Base-by-base conservation (phyloP, 2,888 invertebrate genomes). In the Blomia tropicalis region DNA sequence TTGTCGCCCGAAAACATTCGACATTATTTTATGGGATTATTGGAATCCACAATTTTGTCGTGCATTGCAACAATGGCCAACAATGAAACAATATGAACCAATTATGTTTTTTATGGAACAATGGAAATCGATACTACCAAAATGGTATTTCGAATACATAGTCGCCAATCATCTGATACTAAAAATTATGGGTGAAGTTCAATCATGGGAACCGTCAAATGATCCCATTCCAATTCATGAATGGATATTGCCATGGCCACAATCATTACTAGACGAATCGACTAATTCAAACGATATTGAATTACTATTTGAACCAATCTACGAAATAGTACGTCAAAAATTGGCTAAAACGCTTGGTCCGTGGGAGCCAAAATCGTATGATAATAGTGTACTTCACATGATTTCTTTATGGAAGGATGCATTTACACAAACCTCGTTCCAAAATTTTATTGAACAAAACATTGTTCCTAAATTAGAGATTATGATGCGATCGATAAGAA, bases 211-310 rank as follows among this genome's bases (percentile, higher is more conserved):
- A 77, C 98, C 98, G 1, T 79, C 92, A 1, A 85, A 85, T 0
- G 96, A 98, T 73, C 87, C 87, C 0, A 82, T 91, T 67, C 96
- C 96, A 17, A 86, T 99, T 67, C 95, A 98, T 74, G 81, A 84
- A 3, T 98, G 98, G 98, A 83, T 95, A 65, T 84, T 93, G 73
- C 96, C 96, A 0, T 99, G 98, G 98, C 81, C 92, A 64, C 83
- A 84, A 0, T 75, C 88, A 5, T 80, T 93, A 71, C 85, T 87
- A 69, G 72, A 71, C 29, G 70, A 73, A 31, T 4, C 5, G 4
- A 25, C 2, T 2, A 25, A 11, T 2, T 17, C 14, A 31, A 7
- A n/a, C 29, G 56, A 56, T 3, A 3, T 56, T 27, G 29, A 56
- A 11, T 56, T 56, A 29, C 56, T 56, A n/a, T 69, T 78, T 59